Evolutionary conservation across 2,113 vertebrate species (phyloP), one percentile per base, ranked within the genome.

Genomic region (Lucifuga dentata): DNA sequence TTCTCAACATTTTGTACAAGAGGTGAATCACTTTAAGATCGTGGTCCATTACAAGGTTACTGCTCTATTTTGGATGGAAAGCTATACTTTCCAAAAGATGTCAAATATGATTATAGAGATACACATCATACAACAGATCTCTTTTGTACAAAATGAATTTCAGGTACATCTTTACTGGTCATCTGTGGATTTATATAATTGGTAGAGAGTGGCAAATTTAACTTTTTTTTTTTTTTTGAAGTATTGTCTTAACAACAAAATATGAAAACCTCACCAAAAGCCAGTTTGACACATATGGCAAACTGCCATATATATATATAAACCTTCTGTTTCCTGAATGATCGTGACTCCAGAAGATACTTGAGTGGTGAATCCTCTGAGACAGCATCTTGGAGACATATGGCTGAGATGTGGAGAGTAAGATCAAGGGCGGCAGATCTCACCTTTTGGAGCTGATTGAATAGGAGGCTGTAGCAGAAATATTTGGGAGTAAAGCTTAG

Each of bases 381-480:
- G 71, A 79, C 58, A 75, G 55, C 76, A 78, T 86, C 56, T 70
- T 80, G 52, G 26, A 88, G 43, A 74, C 75, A 69, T 72, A 68
- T 85, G 75, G 79, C 32, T 55, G 32, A 71, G 32, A 66, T 66
- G 58, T 68, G n/a, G 38, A 44, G 75, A 60, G 53, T 53, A 66
- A 74, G 59, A 77, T 81, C 66, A 68, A 79, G 59, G 60, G 39
- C 43, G 72, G 41, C 53, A 69, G 60, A 26, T 75, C 60, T 76
- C 70, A 72, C 53, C 26, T 83, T n/a, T 23, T 19, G 39, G 41
- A n/a, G 19, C 56, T 36, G 15, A 45, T 43, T 61, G 21, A 61
- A 45, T 8, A 24, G 2, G 26, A 59, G 24, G 43, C 46, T 38
- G 36, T 19, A 36, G 36, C 33, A 43, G n/a, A 16, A 40, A 56